A percentile compares a stretch with the other conserved stretches of the same genome.
Evolutionary conservation across 2,113 vertebrate species (phyloP).

Genomic region (Machaerirhynchus nigripectus): DNA sequence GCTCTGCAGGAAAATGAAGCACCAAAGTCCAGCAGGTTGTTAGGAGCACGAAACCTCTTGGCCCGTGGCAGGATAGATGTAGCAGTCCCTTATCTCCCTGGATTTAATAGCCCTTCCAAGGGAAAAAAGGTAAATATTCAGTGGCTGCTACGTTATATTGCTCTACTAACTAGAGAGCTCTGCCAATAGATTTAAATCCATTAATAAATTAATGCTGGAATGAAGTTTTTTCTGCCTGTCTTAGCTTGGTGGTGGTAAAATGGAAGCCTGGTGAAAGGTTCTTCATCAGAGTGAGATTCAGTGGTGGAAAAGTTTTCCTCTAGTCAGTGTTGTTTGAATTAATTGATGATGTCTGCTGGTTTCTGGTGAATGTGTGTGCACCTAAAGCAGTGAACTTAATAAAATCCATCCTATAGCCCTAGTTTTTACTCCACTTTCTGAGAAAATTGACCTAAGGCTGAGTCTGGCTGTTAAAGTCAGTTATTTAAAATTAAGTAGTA

Average conservation of each 20-base stretch:
- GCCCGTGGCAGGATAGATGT: not conserved
- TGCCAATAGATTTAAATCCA: not conserved
- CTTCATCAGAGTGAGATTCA: not conserved
- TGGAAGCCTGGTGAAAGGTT: not conserved
- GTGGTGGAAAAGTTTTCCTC: not conserved
- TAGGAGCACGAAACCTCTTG: not conserved
- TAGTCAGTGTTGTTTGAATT: not conserved
- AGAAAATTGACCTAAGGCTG: not conserved
- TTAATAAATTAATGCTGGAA: not conserved
- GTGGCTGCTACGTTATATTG: fast-evolving
- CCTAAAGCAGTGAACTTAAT: not conserved
- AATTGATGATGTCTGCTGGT: not conserved
- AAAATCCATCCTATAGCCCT: fast-evolving
- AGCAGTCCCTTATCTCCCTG: not conserved
- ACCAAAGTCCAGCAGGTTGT: slow-evolving; percentile 6
- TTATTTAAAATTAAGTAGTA: not conserved
- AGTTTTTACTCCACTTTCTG: not conserved
- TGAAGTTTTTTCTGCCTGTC: not conserved
- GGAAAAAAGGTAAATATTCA: not conserved
- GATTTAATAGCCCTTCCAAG: not conserved
- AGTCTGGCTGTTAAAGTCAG: not conserved
- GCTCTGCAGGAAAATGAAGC: not conserved
- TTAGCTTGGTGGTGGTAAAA: not conserved
- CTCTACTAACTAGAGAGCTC: not conserved
- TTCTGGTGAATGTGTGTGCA: not conserved